A percentile compares a stretch with the other conserved stretches of the same genome.
These are phyloP conservation scores for Panulirus ornatus DNA, from an alignment of 1,140 invertebrate species.

Conservation along the genomic window DNA sequence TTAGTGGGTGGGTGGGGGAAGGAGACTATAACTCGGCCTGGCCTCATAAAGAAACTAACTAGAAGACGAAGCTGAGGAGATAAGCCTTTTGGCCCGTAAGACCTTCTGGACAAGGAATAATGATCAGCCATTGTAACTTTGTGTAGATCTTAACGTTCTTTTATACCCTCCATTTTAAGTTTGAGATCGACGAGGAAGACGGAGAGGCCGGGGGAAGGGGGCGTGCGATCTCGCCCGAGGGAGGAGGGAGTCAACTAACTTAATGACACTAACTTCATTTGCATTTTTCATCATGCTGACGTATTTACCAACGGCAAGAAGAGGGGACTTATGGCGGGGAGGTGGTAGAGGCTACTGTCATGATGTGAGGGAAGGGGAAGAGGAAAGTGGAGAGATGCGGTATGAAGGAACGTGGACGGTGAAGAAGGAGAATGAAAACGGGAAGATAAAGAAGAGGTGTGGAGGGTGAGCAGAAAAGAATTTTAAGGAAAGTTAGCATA, in stretches of 20 bases:
- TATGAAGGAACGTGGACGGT: no score
- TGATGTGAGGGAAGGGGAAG: not conserved
- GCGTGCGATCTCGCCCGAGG: no score
- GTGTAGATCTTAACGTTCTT: not conserved
- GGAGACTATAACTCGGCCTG: no score
- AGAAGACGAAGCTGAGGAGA: no score
- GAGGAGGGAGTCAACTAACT: constrained; percentile 1
- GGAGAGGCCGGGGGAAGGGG: not conserved
- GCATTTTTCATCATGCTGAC: not conserved
- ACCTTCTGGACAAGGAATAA: not conserved
- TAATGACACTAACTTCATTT: not conserved
- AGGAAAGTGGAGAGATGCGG: no score
- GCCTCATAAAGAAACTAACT: no score
- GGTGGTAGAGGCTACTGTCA: no score
- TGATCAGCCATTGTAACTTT: not conserved
- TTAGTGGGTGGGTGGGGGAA: not conserved
- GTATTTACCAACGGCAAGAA: not conserved
- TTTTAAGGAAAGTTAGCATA: no score
- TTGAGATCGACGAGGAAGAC: constrained; percentile 3
- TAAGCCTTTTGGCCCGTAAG: no score
- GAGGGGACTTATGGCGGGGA: no score
- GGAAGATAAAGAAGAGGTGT: not conserved
- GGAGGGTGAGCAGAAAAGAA: not conserved
- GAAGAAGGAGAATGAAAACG: not conserved
- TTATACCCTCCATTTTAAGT: constrained; percentile 4